These are phyloP conservation scores for Arizona elegans DNA, from an alignment of 2,113 vertebrate genomes.

Conservation along the genomic window DNA sequence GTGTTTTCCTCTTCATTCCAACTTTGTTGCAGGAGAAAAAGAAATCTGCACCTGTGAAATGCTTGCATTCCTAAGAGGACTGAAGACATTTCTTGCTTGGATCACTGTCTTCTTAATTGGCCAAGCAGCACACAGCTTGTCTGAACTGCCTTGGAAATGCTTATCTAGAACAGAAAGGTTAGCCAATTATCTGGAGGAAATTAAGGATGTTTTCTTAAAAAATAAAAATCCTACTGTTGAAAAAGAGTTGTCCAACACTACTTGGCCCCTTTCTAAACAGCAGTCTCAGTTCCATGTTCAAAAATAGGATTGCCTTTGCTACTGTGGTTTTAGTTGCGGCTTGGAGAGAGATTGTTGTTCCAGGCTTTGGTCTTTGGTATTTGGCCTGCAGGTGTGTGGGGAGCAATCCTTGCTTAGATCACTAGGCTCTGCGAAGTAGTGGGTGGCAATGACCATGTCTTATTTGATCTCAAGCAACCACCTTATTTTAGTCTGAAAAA, in stretches of 20 bases:
- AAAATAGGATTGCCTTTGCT: constrained; percentile 18
- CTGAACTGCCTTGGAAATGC: constrained; percentile 16
- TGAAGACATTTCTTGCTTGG: not conserved
- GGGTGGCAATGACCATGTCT: constrained; percentile 34
- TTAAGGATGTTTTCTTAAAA: not conserved
- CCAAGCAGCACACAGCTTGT: constrained; percentile 25
- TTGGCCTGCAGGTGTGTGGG: constrained; percentile 42
- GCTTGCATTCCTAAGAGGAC: not conserved
- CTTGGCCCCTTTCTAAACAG: constrained; percentile 15
- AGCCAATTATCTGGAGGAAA: constrained; percentile 4
- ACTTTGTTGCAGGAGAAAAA: not conserved
- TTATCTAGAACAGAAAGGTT: not conserved
- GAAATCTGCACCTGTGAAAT: not conserved
- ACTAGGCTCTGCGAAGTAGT: constrained; percentile 13
- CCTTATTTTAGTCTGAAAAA: constrained; percentile 56
- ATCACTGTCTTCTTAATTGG: not conserved
- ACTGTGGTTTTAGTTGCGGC: constrained; percentile 21
- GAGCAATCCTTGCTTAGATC: constrained; percentile 27
- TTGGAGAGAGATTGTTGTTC: constrained; percentile 22
- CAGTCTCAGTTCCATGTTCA: constrained; percentile 6
- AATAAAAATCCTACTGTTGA: not conserved
- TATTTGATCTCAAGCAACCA: constrained; percentile 57
- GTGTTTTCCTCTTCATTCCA: not conserved
- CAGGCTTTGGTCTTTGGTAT: not conserved
- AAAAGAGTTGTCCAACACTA: constrained; percentile 11